phyloP scores from a whole-genome alignment of 2,888 invertebrate species.

The Hartigia nigra region DNA sequence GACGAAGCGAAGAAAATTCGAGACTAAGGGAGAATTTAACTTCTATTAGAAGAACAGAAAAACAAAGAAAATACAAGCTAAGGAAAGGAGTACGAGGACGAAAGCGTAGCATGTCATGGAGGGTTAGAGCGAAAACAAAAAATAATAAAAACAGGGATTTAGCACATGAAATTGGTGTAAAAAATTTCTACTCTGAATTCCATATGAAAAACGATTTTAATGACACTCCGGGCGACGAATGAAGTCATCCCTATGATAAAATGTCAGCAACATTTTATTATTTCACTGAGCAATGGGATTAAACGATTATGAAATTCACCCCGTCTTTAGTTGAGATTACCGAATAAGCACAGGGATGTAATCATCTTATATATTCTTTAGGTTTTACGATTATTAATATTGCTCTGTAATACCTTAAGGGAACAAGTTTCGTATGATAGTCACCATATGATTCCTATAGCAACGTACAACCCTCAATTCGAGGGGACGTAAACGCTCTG shows the following conservation, averaged over 20 bases:
- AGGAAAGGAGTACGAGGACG: background rate
- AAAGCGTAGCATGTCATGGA: too few relatives aligned
- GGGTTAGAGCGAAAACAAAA: background rate
- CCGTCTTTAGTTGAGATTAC: background rate
- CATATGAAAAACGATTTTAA: background rate
- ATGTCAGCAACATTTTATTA: background rate
- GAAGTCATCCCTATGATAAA: background rate
- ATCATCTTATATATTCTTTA: background rate
- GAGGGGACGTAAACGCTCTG: background rate
- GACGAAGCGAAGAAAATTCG: background rate
- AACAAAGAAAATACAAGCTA: background rate
- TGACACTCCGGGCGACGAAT: background rate
- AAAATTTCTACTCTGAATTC: background rate
- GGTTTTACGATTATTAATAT: background rate
- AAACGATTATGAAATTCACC: background rate
- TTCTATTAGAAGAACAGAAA: background rate
- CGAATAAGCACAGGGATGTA: background rate
- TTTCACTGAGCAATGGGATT: background rate
- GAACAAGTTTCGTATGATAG: background rate
- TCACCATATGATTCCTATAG: background rate
- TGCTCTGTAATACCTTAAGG: background rate
- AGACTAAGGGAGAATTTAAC: background rate
- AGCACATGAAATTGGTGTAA: background rate
- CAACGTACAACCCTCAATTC: background rate
- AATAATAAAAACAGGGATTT: background rate